Conservation (phyloP, 2,113 vertebrate genomes). For the Tenebrosternarchus preto region DNA sequence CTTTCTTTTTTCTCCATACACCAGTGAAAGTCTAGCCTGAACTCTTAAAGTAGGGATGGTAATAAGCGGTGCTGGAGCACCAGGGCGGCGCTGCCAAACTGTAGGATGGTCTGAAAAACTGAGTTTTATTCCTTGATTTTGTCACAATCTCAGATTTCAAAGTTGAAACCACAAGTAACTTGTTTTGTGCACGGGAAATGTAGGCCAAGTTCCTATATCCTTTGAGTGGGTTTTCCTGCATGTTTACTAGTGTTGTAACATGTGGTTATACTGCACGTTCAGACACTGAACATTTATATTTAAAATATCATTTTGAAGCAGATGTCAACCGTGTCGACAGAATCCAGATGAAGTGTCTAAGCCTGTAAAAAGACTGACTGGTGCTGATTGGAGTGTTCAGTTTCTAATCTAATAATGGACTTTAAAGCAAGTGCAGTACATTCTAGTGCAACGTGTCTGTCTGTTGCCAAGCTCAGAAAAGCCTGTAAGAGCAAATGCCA, state of each 20-base stretch:
- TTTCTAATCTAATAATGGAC: slow-evolving; percentile 45
- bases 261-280: background rate
- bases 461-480: slow-evolving; percentile 17
- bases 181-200: background rate
- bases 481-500: no score
- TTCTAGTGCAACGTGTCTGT: background rate
- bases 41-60: no score
- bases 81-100: no score
- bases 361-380: slow-evolving; percentile 39
- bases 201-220: background rate
- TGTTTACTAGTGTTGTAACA: background rate
- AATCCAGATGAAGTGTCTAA: background rate
- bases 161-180: background rate
- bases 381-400: slow-evolving; percentile 20
- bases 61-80: no score
- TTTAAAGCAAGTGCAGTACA: slow-evolving; percentile 27
- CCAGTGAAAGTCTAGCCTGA: no score
- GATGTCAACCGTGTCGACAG: background rate
- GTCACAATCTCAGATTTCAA: background rate
- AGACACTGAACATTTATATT: background rate
- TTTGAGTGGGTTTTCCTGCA: background rate
- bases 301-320: slow-evolving; percentile 5
- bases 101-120: background rate
- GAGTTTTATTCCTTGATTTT: background rate
- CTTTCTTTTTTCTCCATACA: no score